Base-by-base conservation (phyloP, 2,113 vertebrate genomes). In the Hemicordylus capensis region DNA sequence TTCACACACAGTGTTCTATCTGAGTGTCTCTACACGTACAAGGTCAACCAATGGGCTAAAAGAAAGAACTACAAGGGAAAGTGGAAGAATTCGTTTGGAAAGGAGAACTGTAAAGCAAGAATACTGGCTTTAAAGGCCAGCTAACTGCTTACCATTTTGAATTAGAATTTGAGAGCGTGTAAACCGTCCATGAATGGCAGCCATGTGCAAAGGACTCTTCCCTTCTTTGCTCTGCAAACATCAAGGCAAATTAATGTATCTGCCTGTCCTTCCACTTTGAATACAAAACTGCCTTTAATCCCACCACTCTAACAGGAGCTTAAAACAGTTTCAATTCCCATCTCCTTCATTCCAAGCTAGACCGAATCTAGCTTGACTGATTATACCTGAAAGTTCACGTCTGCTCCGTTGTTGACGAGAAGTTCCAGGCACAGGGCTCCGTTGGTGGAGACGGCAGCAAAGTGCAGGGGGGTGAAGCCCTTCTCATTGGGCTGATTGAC, bases 81-180 rank as follows among this genome's bases (percentile, higher is more conserved):
- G 34, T 37, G 34, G 22, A 77, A 28, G n/a, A 76, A 37, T 20
- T 67, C 64, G 61, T 9, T 20, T 17, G 31, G 34, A 75, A 76
- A 59, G 59, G 9, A 51, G 54, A 26, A 54, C 24, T 46, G 31
- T 51, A 76, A 75, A 76, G 17, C 7, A 42, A 26, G 31, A 63
- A 51, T 6, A 42, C 54, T 8, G 22, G 14, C 34, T 61, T 69
- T n/a, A 37, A 44, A 44, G 51, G 14, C 22, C 75, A 66, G 31
- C 0, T 1, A 58, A 67, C n/a, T 58, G 48, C 89, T 79, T 97
- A 99, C 98, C 98, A 42, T 99, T 99, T 94, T 99, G 98, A 87
- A 99, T 98, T 82, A 99, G 97, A 95, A 99, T 98, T 96, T 99
- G 98, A 0, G 98, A 99, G 72, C 98, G 97, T 0, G 98, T 99